Evolutionary conservation across 1,140 invertebrate species (phyloP), one percentile per base, ranked within the genome.

Genomic region (Polypedilum pembai): DNA sequence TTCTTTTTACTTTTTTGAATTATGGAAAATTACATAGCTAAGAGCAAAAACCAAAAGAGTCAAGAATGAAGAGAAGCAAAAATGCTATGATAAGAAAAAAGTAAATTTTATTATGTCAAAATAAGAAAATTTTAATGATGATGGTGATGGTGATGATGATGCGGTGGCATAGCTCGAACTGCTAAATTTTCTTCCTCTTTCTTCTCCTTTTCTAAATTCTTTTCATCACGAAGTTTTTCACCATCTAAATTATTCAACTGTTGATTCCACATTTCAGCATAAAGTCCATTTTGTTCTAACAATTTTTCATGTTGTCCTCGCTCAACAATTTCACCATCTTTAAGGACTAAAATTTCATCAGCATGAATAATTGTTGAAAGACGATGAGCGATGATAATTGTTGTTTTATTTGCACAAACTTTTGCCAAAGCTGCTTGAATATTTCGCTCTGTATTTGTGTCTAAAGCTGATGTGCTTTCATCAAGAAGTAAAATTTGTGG

Each of bases 311-410:
- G 94, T 72, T 90, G 90, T 80, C 95, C 96, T 45, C 92, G 85
- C 82, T 98, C 96, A 17, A 93, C 87, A 76, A 98, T 94, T 82
- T 90, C 88, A 10, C 96, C 96, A 1, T 96, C 91, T 78, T 91
- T 89, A 7, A 98, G 82, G 0, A 98, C 95, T 1, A 97, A 82
- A 77, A 98, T 98, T 82, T 94, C 91, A 83, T 98, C 92, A 0
- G 94, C 94, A 80, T 96, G 91, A 77, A 96, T 93, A 76, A 98
- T 89, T 0, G 96, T 98, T 0, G 95, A 97, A 20, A 98, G 83
- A 76, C 94, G 86, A 82, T 98, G 96, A 1, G 96, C 95, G 20
- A 98, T 91, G 56, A 98, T 92, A 41, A 98, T 87, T 0, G 94
- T 95, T 0, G 95, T 98, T 40, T 93, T 88, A 83, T 95, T 94